Evolutionary conservation across 2,888 invertebrate species (phyloP), one percentile per base, ranked within the genome.

Genomic region (Nemotelus nigrinus): DNA sequence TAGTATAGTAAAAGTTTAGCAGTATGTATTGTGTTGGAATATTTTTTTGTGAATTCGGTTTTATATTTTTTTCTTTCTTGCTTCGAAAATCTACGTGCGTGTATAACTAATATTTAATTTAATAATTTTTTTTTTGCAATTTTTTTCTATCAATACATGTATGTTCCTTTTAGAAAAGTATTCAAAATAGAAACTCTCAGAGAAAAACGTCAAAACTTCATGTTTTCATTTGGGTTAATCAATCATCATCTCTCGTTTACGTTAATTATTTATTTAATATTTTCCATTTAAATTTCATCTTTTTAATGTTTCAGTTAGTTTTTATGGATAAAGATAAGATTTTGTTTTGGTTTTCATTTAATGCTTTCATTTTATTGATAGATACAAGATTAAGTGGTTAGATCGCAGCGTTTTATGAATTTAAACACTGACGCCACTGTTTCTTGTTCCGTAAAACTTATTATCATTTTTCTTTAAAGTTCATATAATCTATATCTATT

Each of bases 101-200:
- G 58, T 72, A 8, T 64, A 48, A 7, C 47, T 60, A 72, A 55
- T 58, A 72, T 45, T 53, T 71, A 55, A 44, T 58, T 25, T 47
- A 43, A 8, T 70, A 7, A 50, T 55, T 71, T 71, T 55, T 71
- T 60, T 55, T 57, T 6, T 71, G 7, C 43, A 60, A 45, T 58
- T 72, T 65, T 55, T 43, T 67, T 76, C 58, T 57, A 57, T 58
- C 41, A 68, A 50, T 72, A 10, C 5, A 44, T 70, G 47, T 63
- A 55, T 64, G 60, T 57, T 60, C 48, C 63, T 41, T 53, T 71
- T 79, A 79, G 79, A 79, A 79, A 79, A 79, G 78, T 79, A 79
- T 78, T 79, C 78, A 79, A 79, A 79, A 79, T 79, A 79, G 79
- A 79, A 79, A 72, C 78, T 79, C 77, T 79, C 77, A 77, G 78